Conservation (phyloP, 2,113 vertebrate species). For the Benitochromis conjunctus region DNA sequence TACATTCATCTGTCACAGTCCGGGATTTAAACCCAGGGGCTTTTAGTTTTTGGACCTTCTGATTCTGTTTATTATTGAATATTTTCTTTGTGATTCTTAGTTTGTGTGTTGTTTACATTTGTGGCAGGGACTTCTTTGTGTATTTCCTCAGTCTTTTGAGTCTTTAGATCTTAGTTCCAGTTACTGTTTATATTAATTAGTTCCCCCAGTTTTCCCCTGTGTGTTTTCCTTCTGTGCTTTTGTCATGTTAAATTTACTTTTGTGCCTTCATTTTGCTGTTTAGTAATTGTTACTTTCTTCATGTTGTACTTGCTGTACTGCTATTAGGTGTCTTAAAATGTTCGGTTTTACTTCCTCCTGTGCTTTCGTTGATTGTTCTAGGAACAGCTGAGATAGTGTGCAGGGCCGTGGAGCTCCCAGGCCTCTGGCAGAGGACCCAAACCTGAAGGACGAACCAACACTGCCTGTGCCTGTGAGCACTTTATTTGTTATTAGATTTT, state of each 20-base stretch:
- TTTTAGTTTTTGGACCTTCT: not conserved
- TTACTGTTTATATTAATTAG: not conserved
- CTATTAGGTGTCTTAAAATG: not conserved
- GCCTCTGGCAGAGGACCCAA: too few relatives aligned
- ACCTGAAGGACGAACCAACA: not conserved
- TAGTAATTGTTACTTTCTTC: not conserved
- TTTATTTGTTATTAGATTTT: fast-evolving
- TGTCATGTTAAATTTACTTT: not conserved
- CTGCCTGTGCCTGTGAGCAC: too few relatives aligned
- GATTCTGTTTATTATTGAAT: not conserved
- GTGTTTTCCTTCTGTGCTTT: not conserved
- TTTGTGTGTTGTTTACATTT: not conserved
- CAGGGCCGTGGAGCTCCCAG: not conserved
- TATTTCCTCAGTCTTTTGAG: not conserved
- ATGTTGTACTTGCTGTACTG: not conserved
- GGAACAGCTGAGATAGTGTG: not conserved
- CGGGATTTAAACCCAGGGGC: not conserved
- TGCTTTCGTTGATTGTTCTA: too few relatives aligned
- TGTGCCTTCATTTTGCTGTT: not conserved
- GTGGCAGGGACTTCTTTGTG: not conserved
- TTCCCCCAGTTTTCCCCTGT: fast-evolving
- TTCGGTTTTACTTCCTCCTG: not conserved
- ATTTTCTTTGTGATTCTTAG: not conserved
- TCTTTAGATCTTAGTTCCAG: not conserved
- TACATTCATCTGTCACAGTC: not conserved